A percentile compares a stretch with the other conserved stretches of the same genome.
Conservation (phyloP, 2,797 vertebrate species). For the Pantherophis vulpinus region DNA sequence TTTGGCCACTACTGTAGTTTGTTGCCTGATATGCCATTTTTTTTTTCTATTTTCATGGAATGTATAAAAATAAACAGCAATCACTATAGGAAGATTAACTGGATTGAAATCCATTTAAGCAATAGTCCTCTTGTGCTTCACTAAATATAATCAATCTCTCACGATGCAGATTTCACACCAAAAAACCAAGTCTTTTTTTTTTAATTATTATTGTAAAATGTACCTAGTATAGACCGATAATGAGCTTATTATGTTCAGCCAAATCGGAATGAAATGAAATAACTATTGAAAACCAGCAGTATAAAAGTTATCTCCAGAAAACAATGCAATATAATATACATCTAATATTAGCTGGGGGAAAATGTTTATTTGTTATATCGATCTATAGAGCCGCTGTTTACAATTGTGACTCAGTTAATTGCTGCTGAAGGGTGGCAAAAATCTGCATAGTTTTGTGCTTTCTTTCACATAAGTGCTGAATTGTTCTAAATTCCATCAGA, state of each 20-base stretch:
- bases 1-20: background rate
- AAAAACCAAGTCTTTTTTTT: background rate
- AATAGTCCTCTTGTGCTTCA: background rate
- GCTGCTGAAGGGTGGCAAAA: background rate
- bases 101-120: background rate
- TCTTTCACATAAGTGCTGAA: background rate
- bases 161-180: background rate
- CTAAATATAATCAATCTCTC: background rate
- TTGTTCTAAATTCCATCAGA: background rate
- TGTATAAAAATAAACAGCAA: background rate
- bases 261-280: background rate
- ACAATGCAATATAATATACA: background rate
- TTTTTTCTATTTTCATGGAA: background rate
- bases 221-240: background rate
- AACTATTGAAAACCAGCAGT: background rate
- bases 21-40: background rate
- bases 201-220: background rate
- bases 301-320: background rate
- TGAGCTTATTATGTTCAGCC: background rate
- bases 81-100: background rate
- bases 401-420: background rate
- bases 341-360: background rate
- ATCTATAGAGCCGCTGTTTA: background rate
- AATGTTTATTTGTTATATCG: background rate
- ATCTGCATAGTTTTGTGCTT: background rate